These are phyloP conservation scores for Forpus xanthops DNA, from an alignment of 2,797 vertebrate species.

Conservation along the genomic window DNA sequence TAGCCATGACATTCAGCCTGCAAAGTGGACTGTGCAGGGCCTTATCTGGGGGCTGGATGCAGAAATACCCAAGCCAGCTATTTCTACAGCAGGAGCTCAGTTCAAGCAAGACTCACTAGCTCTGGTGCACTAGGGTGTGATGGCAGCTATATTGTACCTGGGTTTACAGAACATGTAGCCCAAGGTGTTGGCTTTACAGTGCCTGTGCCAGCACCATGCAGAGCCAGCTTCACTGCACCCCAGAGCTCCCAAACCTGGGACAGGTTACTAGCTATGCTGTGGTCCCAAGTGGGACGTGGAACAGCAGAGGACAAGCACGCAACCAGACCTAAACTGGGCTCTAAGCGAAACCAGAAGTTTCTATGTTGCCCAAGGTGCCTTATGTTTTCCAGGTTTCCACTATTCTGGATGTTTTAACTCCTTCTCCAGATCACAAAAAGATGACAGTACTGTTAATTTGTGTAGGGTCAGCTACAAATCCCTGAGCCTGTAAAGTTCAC, in stretches of 20 bases:
- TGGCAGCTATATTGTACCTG: too few relatives aligned
- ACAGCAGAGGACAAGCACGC: neutral
- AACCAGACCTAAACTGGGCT: neutral
- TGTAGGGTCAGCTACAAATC: neutral
- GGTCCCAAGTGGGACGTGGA: neutral
- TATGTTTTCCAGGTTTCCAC: neutral
- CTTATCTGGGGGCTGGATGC: neutral
- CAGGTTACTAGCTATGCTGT: neutral
- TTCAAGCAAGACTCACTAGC: neutral
- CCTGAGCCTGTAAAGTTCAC: neutral
- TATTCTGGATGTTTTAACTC: neutral
- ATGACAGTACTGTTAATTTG: neutral
- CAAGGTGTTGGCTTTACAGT: neutral
- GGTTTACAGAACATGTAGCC: rapidly evolving
- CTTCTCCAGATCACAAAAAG: neutral
- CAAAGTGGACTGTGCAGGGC: neutral
- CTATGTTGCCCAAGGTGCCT: neutral
- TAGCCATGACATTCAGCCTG: neutral
- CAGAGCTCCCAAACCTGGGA: neutral
- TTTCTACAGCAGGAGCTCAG: neutral
- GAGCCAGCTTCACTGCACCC: neutral
- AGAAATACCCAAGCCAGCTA: neutral
- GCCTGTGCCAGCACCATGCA: neutral
- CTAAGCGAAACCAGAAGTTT: neutral
- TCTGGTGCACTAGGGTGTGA: neutral